Evolutionary conservation across 2,113 vertebrate species (phyloP), one percentile per base, ranked within the genome.

Genomic region (Takifugu bimaculatus): DNA sequence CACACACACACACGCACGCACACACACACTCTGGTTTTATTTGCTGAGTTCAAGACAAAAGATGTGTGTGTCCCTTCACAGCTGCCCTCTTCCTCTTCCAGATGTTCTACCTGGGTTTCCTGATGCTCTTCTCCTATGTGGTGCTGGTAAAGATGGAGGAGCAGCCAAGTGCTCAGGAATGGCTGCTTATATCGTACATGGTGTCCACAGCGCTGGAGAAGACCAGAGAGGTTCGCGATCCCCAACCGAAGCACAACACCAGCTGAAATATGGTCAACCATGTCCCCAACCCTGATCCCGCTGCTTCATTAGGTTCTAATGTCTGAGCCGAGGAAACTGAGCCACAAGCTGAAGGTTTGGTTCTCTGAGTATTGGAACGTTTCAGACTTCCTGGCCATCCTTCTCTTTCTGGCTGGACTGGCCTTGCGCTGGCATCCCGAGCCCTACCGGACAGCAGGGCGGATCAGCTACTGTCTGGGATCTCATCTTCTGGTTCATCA

Each of bases 361-460:
- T 92, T 97, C 76, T 91, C 91, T 29, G 96, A 98, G 76, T 99
- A 98, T 82, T 99, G 97, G 97, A 99, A 99, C 85, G 67, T 93
- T 51, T 94, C 93, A 20, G 97, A 98, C 72, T 91, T 94, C 44
- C 51, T 94, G 26, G 97, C 93, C 35, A 96, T 95, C 71, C 47
- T 94, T 55, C 83, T 99, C 44, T 99, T 99, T 76, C 78, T 92
- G 65, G 76, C 88, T 60, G 96, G 94, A 7, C 91, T 98, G 66
- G 83, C 61, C 6, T 79, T 99, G 64, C 93, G 95, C 15, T 98
- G 90, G 90, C 76, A 78, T 0, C 26, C 54, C 0, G 78, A 89
- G 1, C 87, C 93, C 4, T 79, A 90, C 50, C 88, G 70, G 56
- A 93, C 87, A 2, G 90, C 83, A 0, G 94, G 94, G 6, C 93